Conservation (phyloP, 2,113 vertebrate genomes). For the Osmerus eperlanus region DNA sequence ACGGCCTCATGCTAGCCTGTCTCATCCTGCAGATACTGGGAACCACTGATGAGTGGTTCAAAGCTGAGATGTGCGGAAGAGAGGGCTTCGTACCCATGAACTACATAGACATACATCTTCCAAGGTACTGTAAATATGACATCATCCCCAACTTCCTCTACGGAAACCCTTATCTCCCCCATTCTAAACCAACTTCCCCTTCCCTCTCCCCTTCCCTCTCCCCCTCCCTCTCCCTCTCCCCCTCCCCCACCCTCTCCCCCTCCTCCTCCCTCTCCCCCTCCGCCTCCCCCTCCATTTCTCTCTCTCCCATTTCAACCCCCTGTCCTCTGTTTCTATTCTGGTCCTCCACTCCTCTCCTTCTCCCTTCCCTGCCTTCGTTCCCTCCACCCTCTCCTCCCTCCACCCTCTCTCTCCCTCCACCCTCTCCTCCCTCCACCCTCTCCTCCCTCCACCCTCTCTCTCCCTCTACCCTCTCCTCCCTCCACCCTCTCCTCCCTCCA, state of each 20-base stretch:
- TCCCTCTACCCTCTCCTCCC: neutral
- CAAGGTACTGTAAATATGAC: conserved; percentile 60
- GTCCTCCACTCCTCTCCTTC: neutral
- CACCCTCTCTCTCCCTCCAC: neutral
- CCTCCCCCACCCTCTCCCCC: neutral
- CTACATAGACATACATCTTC: conserved; percentile 77
- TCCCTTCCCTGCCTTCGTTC: neutral
- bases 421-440: neutral
- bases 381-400: too few relatives aligned
- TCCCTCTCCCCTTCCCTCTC: neutral
- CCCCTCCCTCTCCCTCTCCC: conserved; percentile 7
- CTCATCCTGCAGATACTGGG: conserved; percentile 76
- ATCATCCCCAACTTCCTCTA: too few relatives aligned
- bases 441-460: neutral
- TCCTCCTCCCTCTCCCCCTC: conserved; percentile 9
- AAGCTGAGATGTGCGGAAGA: conserved; percentile 76
- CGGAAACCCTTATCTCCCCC: too few relatives aligned
- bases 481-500: neutral
- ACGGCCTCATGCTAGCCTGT: conserved; percentile 15
- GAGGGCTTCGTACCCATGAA: conserved; percentile 85
- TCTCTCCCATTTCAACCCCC: neutral
- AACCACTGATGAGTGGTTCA: conserved; percentile 83
- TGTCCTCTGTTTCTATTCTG: too few relatives aligned
- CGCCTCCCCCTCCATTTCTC: neutral
- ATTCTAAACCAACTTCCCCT: neutral